These are phyloP conservation scores for Parochlus steinenii DNA, from an alignment of 2,888 invertebrate genomes.

Conservation along the genomic window DNA sequence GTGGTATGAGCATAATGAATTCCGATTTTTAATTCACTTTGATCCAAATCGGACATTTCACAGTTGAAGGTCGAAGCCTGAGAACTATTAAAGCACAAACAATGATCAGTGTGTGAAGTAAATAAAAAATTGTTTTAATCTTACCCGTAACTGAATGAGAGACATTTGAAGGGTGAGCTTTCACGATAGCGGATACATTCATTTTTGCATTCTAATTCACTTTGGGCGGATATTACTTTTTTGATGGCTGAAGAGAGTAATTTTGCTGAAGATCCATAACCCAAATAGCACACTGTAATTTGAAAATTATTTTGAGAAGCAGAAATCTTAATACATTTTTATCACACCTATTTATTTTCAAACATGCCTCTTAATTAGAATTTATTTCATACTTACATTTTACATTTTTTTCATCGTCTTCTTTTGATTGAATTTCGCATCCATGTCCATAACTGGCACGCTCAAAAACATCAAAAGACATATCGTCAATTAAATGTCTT, in stretches of 20 bases:
- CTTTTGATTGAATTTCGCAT: slow-evolving; percentile 50
- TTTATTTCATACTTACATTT: no score
- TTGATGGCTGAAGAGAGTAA: slow-evolving; percentile 45
- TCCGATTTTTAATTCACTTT: slow-evolving; percentile 54
- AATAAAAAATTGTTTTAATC: slow-evolving; percentile 14
- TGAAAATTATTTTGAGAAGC: slow-evolving; percentile 9
- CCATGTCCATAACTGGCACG: slow-evolving; percentile 68
- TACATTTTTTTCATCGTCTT: slow-evolving; percentile 28
- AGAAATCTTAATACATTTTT: slow-evolving; percentile 12
- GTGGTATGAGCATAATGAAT: slow-evolving; percentile 47
- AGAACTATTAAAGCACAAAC: slow-evolving; percentile 18
- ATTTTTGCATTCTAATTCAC: slow-evolving; percentile 49
- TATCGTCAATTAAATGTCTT: slow-evolving; percentile 39
- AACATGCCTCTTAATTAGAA: slow-evolving; percentile 6
- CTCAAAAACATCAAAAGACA: slow-evolving; percentile 59
- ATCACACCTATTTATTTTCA: slow-evolving; percentile 6
- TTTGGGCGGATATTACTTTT: slow-evolving; percentile 44
- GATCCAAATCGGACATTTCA: slow-evolving; percentile 58
- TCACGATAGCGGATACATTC: slow-evolving; percentile 42
- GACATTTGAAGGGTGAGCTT: slow-evolving; percentile 46
- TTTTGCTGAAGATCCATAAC: slow-evolving; percentile 58
- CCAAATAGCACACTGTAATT: slow-evolving; percentile 55
- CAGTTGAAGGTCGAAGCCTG: slow-evolving; percentile 40
- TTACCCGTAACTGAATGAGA: slow-evolving; percentile 59
- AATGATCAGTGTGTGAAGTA: background rate